Base-by-base conservation (phyloP, 2,888 invertebrate species). In the Periphyllus acericola region DNA sequence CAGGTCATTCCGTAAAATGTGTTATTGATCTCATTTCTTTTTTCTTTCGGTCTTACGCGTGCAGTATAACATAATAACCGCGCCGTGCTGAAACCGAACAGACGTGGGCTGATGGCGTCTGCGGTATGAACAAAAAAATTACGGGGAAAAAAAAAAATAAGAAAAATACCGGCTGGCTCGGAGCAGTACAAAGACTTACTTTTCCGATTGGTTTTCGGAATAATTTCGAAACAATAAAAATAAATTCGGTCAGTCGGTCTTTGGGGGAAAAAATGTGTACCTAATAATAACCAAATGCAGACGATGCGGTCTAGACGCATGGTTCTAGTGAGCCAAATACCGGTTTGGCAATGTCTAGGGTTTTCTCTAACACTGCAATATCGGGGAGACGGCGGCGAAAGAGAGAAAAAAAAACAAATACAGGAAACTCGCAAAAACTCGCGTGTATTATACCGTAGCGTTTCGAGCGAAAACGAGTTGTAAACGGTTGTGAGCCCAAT, bases 391-490 rank as follows among this genome's bases (percentile, higher is more conserved):
- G 14, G 52, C 8, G 11, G 8, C 8, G 46, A 72, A 72, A 72
- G 0, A 55, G 55, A 52, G 17, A 32, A 71, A 79, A 34, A 68
- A 68, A 68, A n/a, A 25, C 29, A 25, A 25, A 55, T 71, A 34
- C 52, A 8, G 52, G 55, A 83, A 72, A 75, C 29, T 34, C 60
- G 25, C 21, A 60, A 36, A 83, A 72, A 74, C 36, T 83, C 19
- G 72, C 75, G 66, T n/a, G 66, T 46, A 32, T 5, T 5, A 29
- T 74, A 34, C 34, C 17, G 72, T 66, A 21, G 60, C 9, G 46
- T 83, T 83, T 83, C 32, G n/a, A 66, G 25, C 29, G 55, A 83
- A 83, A 75, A 83, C 75, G 6, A 66, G 75, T 75, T 66, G 40
- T 83, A 32, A 46, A 36, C 6, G 6, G 14, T 75, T 40, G 75